Evolutionary conservation across 2,797 vertebrate genomes (phyloP).

Genomic region (Setipinna tenuifilis): DNA sequence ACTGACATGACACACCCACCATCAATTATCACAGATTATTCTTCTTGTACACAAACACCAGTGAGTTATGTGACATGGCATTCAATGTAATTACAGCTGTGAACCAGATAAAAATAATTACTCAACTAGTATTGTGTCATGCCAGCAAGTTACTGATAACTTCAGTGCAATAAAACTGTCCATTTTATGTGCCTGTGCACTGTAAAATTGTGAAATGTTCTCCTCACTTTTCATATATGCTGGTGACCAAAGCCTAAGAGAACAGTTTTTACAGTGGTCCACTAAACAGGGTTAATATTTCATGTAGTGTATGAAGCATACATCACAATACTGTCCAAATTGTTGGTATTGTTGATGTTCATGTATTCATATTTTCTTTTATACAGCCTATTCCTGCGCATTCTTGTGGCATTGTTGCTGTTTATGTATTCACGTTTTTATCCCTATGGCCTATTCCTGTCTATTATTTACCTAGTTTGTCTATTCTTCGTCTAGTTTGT

Average conservation of each 20-base stretch:
- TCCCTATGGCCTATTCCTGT: neutral
- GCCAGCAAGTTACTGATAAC: neutral
- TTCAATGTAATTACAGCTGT: neutral
- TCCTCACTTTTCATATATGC: neutral
- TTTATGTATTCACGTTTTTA: neutral
- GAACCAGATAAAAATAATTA: neutral
- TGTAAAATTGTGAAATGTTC: neutral
- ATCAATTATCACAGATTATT: neutral
- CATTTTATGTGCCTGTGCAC: too few relatives aligned
- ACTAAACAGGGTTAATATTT: too few relatives aligned
- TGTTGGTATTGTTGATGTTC: neutral
- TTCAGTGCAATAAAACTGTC: too few relatives aligned
- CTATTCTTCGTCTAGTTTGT: slow-evolving; percentile 81
- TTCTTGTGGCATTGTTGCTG: neutral
- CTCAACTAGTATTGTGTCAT: neutral
- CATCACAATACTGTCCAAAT: neutral
- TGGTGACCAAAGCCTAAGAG: neutral
- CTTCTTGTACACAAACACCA: neutral
- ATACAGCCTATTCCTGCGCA: neutral
- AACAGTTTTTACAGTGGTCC: neutral
- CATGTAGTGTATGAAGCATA: neutral
- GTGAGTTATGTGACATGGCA: neutral
- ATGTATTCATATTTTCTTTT: neutral
- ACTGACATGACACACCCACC: neutral
- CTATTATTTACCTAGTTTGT: neutral